These are phyloP conservation scores for Orthosia gothica DNA, from an alignment of 2,888 invertebrate genomes.

Conservation along the genomic window DNA sequence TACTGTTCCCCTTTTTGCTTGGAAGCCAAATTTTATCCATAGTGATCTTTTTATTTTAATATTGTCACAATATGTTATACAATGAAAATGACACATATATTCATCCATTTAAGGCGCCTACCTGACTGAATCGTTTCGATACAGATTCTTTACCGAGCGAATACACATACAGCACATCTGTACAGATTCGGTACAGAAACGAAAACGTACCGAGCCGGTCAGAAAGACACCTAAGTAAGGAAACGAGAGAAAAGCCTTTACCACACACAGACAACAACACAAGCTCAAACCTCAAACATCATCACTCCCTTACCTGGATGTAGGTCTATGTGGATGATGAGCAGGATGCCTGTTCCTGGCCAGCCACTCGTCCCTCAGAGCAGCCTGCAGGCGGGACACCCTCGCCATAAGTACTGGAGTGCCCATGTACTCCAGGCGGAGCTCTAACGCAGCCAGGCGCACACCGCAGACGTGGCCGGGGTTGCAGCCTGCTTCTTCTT, in stretches of 20 bases:
- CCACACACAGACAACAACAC: background rate
- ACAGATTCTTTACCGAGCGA: too few relatives aligned
- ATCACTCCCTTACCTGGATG: conserved; percentile 59
- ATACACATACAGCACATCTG: too few relatives aligned
- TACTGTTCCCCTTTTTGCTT: too few relatives aligned
- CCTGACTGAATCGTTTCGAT: too few relatives aligned
- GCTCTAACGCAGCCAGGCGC: conserved; percentile 96
- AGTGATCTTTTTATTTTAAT: too few relatives aligned
- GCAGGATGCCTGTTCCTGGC: conserved; percentile 50
- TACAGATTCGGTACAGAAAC: too few relatives aligned
- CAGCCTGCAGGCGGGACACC: conserved; percentile 95
- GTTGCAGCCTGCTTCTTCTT: conserved; percentile 97
- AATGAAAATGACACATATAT: too few relatives aligned
- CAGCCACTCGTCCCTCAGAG: conserved; percentile 96
- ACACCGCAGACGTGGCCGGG: conserved; percentile 97
- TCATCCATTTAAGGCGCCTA: too few relatives aligned
- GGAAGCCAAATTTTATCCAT: too few relatives aligned
- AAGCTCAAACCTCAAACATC: background rate
- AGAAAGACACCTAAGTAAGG: too few relatives aligned
- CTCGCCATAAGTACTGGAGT: conserved; percentile 98
- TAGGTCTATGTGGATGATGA: conserved; percentile 65
- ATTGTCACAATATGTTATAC: too few relatives aligned
- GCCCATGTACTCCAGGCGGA: conserved; percentile 99
- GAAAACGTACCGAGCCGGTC: too few relatives aligned
- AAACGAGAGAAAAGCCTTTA: background rate